Base-by-base conservation (phyloP, 2,888 invertebrate genomes). In the Noctua pronuba region DNA sequence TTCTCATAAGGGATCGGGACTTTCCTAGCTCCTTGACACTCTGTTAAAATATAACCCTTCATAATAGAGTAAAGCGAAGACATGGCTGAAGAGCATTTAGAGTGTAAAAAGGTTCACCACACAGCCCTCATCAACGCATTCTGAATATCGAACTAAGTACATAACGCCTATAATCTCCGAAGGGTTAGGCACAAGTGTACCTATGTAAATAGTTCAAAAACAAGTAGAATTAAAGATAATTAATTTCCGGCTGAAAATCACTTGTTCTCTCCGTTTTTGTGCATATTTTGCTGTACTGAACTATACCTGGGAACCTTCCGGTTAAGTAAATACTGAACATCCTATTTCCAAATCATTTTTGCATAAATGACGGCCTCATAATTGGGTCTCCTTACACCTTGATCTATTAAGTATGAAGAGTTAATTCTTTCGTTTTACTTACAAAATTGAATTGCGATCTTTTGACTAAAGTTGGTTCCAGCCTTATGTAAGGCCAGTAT, bases 401-500 rank as follows among this genome's bases (percentile, higher is more conserved):
- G 28, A 60, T 60, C 2, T 60, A 7, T 13, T 58, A 16, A 28
- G n/a, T 58, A 28, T 55, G 28, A 60, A 60, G 18, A 31, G 58
- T 8, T 60, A 28, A 58, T 28, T 58, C 7, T 58, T 24, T 38
- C 4, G 13, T 55, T 41, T 6, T 46, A 28, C 44, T 65, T 52
- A 79, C 79, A 0, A 1, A 0, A 10, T 0, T n/a, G 0, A 1
- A 0, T 13, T 58, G 74, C 1, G 91, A 1, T 65, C 90, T 91
- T 66, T 44, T 2, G 69, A 3, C 0, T 6, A 0, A 73, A 0
- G 52, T 55, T 0, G 94, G 92, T 62, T 93, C 89, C 60, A 96
- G 83, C 4, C 90, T 85, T 16, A 96, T 93, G 70, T 92, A 96
- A 0, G 96, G 96, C 96, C 96, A 96, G 80, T 91, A 92, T n/a